Evolutionary conservation across 1,140 invertebrate genomes (phyloP).

Genomic region (Wiebesia pumilae): DNA sequence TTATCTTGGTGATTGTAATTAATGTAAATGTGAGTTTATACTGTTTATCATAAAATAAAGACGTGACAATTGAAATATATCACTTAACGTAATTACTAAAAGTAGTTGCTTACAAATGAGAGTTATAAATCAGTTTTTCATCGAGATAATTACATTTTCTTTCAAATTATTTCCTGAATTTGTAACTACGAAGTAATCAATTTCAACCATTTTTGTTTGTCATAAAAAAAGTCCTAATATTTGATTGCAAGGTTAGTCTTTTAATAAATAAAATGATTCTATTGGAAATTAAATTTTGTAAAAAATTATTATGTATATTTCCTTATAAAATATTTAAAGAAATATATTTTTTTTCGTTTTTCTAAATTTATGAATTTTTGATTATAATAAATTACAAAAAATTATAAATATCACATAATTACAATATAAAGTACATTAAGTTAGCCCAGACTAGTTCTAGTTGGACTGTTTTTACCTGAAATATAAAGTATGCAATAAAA

Average conservation of each 20-base stretch:
- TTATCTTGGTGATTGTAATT: background rate
- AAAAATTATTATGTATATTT: too few relatives aligned
- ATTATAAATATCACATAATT: background rate
- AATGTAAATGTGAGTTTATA: background rate
- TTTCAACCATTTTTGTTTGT: background rate
- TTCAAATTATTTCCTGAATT: background rate
- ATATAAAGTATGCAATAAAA: background rate
- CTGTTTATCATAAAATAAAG: background rate
- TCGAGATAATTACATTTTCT: background rate
- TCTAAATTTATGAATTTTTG: too few relatives aligned
- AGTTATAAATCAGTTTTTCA: too few relatives aligned
- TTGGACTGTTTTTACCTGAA: background rate
- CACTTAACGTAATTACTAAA: background rate
- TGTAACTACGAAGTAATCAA: background rate
- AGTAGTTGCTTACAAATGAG: background rate
- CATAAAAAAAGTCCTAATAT: background rate
- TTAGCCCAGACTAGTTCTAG: background rate
- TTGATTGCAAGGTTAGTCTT: too few relatives aligned
- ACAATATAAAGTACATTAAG: background rate
- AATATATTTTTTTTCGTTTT: too few relatives aligned
- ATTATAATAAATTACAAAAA: background rate
- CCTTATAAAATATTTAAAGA: too few relatives aligned
- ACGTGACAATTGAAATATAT: background rate
- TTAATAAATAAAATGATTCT: too few relatives aligned
- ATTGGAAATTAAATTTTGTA: too few relatives aligned